Evolutionary conservation across 2,113 vertebrate species (phyloP).

Genomic region (Cepphus grylle): DNA sequence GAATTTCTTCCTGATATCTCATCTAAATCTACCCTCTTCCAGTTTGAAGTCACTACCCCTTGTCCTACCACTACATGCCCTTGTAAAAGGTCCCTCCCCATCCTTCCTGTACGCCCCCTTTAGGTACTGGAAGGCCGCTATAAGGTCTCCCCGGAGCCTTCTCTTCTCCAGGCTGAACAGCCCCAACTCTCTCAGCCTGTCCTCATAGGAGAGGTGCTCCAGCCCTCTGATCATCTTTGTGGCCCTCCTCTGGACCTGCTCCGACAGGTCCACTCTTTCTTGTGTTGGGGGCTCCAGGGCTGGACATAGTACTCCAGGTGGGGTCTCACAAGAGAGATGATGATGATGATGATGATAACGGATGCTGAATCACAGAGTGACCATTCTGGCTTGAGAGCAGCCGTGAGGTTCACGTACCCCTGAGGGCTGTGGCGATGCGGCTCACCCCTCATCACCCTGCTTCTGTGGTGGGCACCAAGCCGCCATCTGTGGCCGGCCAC

Average conservation of each 20-base stretch:
- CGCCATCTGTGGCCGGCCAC: not conserved
- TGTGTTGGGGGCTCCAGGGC: not conserved
- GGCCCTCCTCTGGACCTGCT: not conserved
- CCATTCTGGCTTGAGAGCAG: not conserved
- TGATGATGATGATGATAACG: not conserved
- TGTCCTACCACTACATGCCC: not conserved
- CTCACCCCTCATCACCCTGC: not conserved
- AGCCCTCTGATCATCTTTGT: not conserved
- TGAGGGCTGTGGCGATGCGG: accelerated
- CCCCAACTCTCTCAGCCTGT: not conserved
- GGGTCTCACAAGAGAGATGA: not conserved
- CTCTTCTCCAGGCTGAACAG: not conserved
- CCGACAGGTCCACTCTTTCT: not conserved
- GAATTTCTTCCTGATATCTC: not conserved
- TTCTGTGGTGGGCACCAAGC: not conserved
- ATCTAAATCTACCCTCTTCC: not conserved
- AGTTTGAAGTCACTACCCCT: not conserved
- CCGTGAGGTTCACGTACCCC: accelerated
- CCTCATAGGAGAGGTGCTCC: not conserved
- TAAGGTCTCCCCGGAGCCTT: not conserved
- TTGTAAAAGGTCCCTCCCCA: not conserved
- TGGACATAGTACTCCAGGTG: not conserved
- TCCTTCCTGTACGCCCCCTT: not conserved
- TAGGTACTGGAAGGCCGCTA: not conserved
- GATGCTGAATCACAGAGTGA: not conserved